Evolutionary conservation across 2,888 invertebrate species (phyloP), one percentile per base, ranked within the genome.

Genomic region (Drosophila setosimentum): DNA sequence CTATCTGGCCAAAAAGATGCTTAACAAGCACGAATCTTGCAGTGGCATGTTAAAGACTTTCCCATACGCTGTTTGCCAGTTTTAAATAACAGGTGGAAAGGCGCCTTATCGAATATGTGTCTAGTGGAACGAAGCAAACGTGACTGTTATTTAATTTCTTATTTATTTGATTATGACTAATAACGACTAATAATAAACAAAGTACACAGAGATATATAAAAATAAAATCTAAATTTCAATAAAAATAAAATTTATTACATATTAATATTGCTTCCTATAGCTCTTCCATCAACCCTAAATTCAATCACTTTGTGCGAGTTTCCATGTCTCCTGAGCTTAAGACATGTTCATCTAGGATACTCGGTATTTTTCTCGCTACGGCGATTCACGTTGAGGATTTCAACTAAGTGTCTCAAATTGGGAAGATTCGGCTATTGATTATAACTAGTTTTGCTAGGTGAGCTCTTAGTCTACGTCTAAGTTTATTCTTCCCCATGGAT

Each of bases 1-100:
- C 81, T 81, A 78, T 78, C 81, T 55, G 60, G 48, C 50, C 54
- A 57, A 67, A 35, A 50, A 24, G 16, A 58, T 42, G 29, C 51
- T 40, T 30, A 57, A 30, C 42, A 57, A 57, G 42, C 33, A 53
- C 49, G 58, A 60, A 53, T 55, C 67, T 50, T 18, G 51, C 58
- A 33, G 54, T 37, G 50, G 11, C 6, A 3, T 35, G 4, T 55
- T 37, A 13, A 7, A 27, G 55, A 37, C 37, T 13, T 16, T 6
- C 37, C 16, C 13, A 55, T 55, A 16, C 55, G 13, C 55, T 55
- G 40, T 10, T 30, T 29, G 16, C 11, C 3, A 6, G 27, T n/a
- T 5, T 18, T 6, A 16, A 29, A 29, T 10, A 18, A 29, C 16
- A 27, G 48, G 8, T 27, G 27, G 16, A 27, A 27, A 1, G 10